Evolutionary conservation across 2,888 invertebrate species (phyloP).

Genomic region (Mycalesis mineus): DNA sequence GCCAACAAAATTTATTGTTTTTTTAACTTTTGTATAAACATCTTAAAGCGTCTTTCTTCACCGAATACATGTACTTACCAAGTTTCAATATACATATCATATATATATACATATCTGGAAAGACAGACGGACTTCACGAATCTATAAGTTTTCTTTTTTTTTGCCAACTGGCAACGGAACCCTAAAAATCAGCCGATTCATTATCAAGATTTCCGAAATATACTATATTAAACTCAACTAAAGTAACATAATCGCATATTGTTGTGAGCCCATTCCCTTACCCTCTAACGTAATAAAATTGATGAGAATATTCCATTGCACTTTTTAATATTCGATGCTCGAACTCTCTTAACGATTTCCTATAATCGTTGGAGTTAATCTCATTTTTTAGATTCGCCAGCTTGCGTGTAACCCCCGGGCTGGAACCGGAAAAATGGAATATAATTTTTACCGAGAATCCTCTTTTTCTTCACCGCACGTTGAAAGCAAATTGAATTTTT

Average conservation of each 20-base stretch:
- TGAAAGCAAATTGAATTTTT: conserved; percentile 74
- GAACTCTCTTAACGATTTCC: conserved; percentile 44
- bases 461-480: conserved; percentile 56
- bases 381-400: conserved; percentile 56
- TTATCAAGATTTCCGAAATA: no score
- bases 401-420: conserved; percentile 52
- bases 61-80: no score
- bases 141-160: no score
- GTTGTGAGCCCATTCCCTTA: not conserved
- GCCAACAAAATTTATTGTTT: no score
- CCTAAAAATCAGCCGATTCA: no score
- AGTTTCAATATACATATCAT: no score
- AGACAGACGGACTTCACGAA: no score
- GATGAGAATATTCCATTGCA: conserved; percentile 10
- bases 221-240: no score
- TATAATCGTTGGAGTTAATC: conserved; percentile 61
- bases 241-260: not conserved
- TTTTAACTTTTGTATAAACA: no score
- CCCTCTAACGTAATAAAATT: not conserved
- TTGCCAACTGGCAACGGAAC: no score
- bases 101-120: no score
- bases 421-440: conserved; percentile 60
- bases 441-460: conserved; percentile 65
- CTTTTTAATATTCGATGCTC: conserved; percentile 18
- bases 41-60: no score